Base-by-base conservation (phyloP, 1,140 invertebrate genomes). In the Acromyrmex echinatior region DNA sequence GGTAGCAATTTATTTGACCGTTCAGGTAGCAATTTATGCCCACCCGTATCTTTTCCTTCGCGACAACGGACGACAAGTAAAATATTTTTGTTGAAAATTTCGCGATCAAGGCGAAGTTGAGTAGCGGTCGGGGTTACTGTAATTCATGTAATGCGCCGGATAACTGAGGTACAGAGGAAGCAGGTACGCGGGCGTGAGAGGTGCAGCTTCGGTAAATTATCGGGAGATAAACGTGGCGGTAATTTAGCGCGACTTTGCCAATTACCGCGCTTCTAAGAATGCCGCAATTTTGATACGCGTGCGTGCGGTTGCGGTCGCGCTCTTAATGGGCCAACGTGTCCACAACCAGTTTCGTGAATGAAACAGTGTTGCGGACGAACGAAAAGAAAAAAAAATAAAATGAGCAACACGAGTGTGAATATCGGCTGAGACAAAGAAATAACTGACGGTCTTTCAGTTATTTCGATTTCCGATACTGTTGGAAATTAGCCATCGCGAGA, bases 241-340 rank as follows among this genome's bases (percentile, higher is more conserved):
- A 84, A 84, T 84, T 84, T 84, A 51, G 80, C 78, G 63, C 56
- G 80, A 84, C 70, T 84, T 76, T 82, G 80, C 80, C 80, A 84
- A 84, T 84, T 84, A 84, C 70, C 70, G 68, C 25, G 70, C 25
- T 84, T 84, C 80, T 84, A 84, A 74, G 80, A 84, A 84, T 76
- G 80, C 80, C 70, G 70, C 80, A 84, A 84, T 84, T 84, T 84
- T 84, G 70, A 84, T 84, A 84, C 56, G 70, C 80, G 80, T 84
- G 80, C 80, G 80, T 84, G 80, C 80, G 70, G 79, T 81, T 81
- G 79, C 79, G 79, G 70, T 84, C 31, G 70, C 53, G 70, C 25
- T 84, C 80, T 63, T 84, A 84, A 84, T 84, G 80, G 80, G 70
- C 80, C 80, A 25, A 84, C 70, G 70, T 84, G 80, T 84, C 80